Conservation (phyloP, 2,888 invertebrate species). For the Halocaridina rubra region DNA sequence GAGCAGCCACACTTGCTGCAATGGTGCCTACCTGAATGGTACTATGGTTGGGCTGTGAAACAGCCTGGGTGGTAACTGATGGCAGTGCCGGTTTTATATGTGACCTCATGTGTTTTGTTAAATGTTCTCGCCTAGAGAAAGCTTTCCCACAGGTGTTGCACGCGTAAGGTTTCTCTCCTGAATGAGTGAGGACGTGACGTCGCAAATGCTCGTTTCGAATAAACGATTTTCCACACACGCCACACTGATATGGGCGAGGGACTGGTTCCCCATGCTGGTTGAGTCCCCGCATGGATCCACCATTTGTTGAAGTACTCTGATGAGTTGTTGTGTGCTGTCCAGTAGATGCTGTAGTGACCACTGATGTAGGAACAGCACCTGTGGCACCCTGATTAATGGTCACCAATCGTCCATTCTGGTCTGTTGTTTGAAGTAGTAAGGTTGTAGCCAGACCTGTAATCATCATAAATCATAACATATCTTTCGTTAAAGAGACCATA, state of each 20-base stretch:
- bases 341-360: conserved; percentile 49
- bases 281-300: conserved; percentile 46
- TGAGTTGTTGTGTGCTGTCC: conserved; percentile 15
- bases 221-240: conserved; percentile 70
- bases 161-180: conserved; percentile 87
- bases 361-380: conserved; percentile 40
- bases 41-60: conserved; percentile 35
- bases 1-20: conserved; percentile 33
- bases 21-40: conserved; percentile 41
- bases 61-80: conserved; percentile 25
- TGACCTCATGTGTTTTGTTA: conserved; percentile 59
- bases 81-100: conserved; percentile 53
- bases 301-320: not conserved
- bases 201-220: conserved; percentile 85
- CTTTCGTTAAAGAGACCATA: no score
- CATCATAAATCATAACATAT: not conserved
- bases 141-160: conserved; percentile 81
- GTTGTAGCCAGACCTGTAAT: conserved; percentile 60
- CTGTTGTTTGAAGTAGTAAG: conserved; percentile 60
- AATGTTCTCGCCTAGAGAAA: conserved; percentile 67
- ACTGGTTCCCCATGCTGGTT: conserved; percentile 58
- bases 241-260: conserved; percentile 67
- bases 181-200: conserved; percentile 89
- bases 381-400: conserved; percentile 54
- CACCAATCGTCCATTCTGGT: conserved; percentile 55